Conservation (phyloP, 2,888 invertebrate genomes). For the Euzophera pinguis region DNA sequence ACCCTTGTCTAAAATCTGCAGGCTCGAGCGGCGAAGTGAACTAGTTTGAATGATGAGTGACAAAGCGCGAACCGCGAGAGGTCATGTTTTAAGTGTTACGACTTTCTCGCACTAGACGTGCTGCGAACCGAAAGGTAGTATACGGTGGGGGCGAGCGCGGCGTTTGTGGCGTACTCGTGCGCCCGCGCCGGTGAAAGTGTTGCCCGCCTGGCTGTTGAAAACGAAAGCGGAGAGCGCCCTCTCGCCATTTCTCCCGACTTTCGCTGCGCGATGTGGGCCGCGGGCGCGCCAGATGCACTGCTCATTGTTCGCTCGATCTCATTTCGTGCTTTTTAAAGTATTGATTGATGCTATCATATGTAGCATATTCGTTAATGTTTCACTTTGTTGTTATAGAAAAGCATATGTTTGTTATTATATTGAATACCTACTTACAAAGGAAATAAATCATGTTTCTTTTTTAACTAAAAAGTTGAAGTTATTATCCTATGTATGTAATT, state of each 20-base stretch:
- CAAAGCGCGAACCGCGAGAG: conserved; percentile 75
- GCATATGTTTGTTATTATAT: neutral
- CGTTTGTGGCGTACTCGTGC: conserved; percentile 61
- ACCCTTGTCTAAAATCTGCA: conserved; percentile 50
- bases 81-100: conserved; percentile 77
- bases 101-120: conserved; percentile 71
- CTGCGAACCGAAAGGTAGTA: conserved; percentile 58
- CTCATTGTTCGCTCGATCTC: conserved; percentile 56
- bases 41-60: conserved; percentile 71
- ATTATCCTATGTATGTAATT: neutral
- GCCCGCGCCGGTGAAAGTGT: conserved; percentile 73
- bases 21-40: conserved; percentile 54
- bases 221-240: conserved; percentile 78
- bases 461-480: neutral
- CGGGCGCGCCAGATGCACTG: conserved; percentile 59
- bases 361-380: too few species aligned
- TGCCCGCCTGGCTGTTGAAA: conserved; percentile 69
- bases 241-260: conserved; percentile 79
- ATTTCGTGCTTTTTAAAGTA: conserved; percentile 30
- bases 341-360: neutral
- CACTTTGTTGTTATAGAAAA: too few species aligned
- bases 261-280: conserved; percentile 71
- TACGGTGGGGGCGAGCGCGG: conserved; percentile 52
- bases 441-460: neutral
- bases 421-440: too few species aligned